Evolutionary conservation across 2,113 vertebrate species (phyloP).

Genomic region (Passer domesticus): DNA sequence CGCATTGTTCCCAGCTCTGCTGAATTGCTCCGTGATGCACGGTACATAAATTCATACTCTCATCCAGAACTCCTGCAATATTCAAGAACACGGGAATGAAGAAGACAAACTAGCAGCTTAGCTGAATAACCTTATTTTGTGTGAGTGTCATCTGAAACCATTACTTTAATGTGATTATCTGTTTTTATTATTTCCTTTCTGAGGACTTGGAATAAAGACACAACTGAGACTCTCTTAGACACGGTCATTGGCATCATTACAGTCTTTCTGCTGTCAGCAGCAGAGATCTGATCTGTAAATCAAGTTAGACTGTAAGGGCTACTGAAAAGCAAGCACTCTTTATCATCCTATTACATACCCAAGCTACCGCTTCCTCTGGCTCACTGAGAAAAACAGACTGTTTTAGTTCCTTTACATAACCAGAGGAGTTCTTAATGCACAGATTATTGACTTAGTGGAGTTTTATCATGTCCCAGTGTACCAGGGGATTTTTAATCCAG

Average conservation of each 20-base stretch:
- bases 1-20: not conserved
- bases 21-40: not conserved
- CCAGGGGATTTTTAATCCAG: conserved; percentile 61
- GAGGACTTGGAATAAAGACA: conserved; percentile 53
- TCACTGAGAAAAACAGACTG: conserved; percentile 5
- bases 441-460: conserved; percentile 65
- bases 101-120: conserved; percentile 63
- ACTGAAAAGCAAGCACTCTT: conserved; percentile 35
- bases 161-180: conserved; percentile 60
- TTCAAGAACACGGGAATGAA: conserved; percentile 19
- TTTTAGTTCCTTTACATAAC: conserved; percentile 50
- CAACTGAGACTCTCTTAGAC: conserved; percentile 53
- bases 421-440: conserved; percentile 48
- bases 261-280: conserved; percentile 49
- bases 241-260: conserved; percentile 54
- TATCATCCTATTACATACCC: conserved; percentile 36
- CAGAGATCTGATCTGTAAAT: conserved; percentile 63
- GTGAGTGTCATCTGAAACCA: conserved; percentile 43
- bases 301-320: conserved; percentile 40
- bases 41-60: conserved; percentile 35
- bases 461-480: conserved; percentile 42
- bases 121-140: conserved; percentile 56
- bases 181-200: conserved; percentile 64
- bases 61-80: conserved; percentile 15
- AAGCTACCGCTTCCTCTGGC: not conserved